Conservation (phyloP, 2,888 invertebrate species). For the Trachelus stipa region DNA sequence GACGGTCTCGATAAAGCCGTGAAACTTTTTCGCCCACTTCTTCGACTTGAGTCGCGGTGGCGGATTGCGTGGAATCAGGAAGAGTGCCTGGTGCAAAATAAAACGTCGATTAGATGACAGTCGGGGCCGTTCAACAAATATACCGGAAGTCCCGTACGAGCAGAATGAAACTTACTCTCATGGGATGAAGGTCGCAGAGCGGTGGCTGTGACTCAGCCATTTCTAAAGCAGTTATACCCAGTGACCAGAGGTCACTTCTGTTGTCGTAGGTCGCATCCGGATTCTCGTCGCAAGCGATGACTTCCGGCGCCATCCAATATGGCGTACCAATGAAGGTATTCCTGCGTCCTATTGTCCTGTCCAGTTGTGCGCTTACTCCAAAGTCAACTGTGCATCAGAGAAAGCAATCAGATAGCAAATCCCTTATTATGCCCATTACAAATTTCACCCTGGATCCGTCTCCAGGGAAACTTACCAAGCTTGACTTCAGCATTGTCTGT, state of each 20-base stretch:
- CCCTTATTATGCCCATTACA: neutral
- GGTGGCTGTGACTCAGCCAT: slow-evolving; percentile 99
- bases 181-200: slow-evolving; percentile 98
- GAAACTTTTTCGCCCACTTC: slow-evolving; percentile 98
- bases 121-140: neutral
- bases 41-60: slow-evolving; percentile 97
- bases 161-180: slow-evolving; percentile 74
- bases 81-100: slow-evolving; percentile 75
- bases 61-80: slow-evolving; percentile 97
- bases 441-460: neutral
- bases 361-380: slow-evolving; percentile 98
- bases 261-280: slow-evolving; percentile 99
- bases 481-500: slow-evolving; percentile 99
- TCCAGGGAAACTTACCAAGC: slow-evolving; percentile 74
- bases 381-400: slow-evolving; percentile 83
- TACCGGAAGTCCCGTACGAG: neutral
- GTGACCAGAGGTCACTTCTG: slow-evolving; percentile 90
- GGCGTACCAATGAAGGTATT: slow-evolving; percentile 99
- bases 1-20: slow-evolving; percentile 98
- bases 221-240: slow-evolving; percentile 98
- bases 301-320: slow-evolving; percentile 99
- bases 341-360: slow-evolving; percentile 97
- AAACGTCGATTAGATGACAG: neutral
- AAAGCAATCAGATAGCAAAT: neutral
- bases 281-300: slow-evolving; percentile 99